phyloP scores from a whole-genome alignment of 2,113 vertebrate species.

The Bucco capensis region DNA sequence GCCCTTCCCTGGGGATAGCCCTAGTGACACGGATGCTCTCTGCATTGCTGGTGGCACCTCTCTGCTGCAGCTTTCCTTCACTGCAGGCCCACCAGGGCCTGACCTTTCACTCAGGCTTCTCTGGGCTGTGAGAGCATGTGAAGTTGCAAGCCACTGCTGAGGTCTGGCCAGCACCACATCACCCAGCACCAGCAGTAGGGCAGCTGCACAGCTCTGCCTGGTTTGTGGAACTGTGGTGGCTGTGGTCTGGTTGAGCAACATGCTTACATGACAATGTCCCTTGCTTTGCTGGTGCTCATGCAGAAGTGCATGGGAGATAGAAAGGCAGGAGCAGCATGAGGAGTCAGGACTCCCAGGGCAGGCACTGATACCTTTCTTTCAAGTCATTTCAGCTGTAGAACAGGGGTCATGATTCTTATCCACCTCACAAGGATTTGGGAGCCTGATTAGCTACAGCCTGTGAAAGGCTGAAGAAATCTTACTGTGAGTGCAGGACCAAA shows the following conservation, averaged over 20 bases:
- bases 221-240: background rate
- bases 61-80: background rate
- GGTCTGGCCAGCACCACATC: background rate
- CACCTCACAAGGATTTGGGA: background rate
- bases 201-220: background rate
- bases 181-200: rapidly evolving
- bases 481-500: background rate
- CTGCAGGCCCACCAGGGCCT: background rate
- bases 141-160: background rate
- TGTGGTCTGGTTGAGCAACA: rapidly evolving
- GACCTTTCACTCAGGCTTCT: rapidly evolving
- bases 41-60: background rate
- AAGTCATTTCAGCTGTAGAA: background rate
- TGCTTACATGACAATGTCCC: background rate
- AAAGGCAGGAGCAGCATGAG: background rate
- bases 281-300: background rate
- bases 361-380: background rate
- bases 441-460: background rate
- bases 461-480: background rate
- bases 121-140: background rate
- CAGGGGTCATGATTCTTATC: background rate
- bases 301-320: background rate
- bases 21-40: background rate
- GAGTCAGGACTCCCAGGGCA: background rate
- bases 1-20: background rate